Evolutionary conservation across 2,888 invertebrate genomes (phyloP), one percentile per base, ranked within the genome.

Genomic region (Drosophila quinaria): DNA sequence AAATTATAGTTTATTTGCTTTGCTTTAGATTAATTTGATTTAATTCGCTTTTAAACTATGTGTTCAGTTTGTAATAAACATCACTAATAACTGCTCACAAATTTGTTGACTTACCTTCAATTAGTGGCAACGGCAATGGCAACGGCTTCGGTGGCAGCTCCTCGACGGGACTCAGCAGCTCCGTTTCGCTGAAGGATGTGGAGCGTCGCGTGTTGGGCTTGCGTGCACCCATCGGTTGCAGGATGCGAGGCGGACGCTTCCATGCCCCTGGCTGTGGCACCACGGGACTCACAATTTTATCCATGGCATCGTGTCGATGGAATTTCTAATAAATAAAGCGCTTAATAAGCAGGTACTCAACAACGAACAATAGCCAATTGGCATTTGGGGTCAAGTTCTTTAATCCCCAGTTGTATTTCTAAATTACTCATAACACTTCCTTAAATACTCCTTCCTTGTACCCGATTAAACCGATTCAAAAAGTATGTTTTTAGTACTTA

Each of bases 241-340:
- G 66, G 3, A 87, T 80, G 82, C 92, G 93, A 74, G 91, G 92
- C 6, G 93, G 93, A 29, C 95, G 93, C 92, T 96, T 97, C 96
- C 97, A 97, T 0, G 96, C 95, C 3, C 97, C 97, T 0, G 97
- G 97, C 91, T 97, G 97, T 9, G 97, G 97, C 66, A 97, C 96
- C 37, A 97, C 98, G 0, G 97, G 98, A 90, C 97, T 97, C 13
- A 98, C 98, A 80, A 98, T 98, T 93, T 97, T 97, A 92, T 97
- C 97, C 93, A 97, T 95, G 0, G 94, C 94, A 86, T 96, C 96
- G 92, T 95, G 93, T 17, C 96, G 95, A 52, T 96, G 94, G 74
- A 95, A 91, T 86, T 91, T 91, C 91, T 91, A 50, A n/a, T 22
- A 42, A 29, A 51, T 15, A 55, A 8, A 25, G 19, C 11, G 8